A percentile compares a stretch with the other conserved stretches of the same genome.
phyloP scores from a whole-genome alignment of 2,797 vertebrate genomes.

The Heteromormyrus szaboi region DNA sequence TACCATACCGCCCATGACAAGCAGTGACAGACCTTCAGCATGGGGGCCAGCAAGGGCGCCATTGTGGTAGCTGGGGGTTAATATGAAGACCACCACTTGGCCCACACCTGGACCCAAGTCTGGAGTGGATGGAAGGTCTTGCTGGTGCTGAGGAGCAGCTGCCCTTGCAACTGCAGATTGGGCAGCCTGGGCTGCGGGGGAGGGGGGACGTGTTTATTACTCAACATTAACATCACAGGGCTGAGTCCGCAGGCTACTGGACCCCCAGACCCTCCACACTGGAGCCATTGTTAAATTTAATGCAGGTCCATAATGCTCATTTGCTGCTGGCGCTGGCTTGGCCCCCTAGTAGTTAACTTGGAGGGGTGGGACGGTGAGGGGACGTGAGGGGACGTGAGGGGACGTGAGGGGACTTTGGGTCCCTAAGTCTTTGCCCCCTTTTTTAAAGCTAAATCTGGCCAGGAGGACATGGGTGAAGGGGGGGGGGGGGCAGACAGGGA shows the following conservation, averaged over 20 bases:
- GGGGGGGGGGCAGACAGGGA: too few species aligned
- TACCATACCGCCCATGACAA: neutral
- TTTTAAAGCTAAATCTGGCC: neutral
- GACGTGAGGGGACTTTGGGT: neutral
- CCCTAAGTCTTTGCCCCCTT: neutral
- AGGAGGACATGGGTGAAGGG: neutral
- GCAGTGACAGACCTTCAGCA: neutral
- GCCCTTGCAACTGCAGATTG: neutral
- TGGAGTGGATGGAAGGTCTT: neutral
- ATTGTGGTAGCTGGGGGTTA: neutral
- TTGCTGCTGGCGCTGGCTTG: slow-evolving; percentile 11
- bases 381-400: neutral
- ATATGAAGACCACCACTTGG: neutral
- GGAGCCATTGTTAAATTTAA: slow-evolving; percentile 42
- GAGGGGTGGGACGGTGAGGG: neutral
- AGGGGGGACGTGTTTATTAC: slow-evolving; percentile 31
- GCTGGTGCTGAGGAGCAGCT: neutral
- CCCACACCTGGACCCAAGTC: neutral
- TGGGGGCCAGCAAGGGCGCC: neutral
- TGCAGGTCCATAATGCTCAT: slow-evolving; percentile 32
- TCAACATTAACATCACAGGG: slow-evolving; percentile 41
- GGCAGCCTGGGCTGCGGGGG: neutral
- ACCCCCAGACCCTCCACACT: slow-evolving; percentile 37
- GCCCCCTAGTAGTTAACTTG: neutral
- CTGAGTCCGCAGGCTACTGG: slow-evolving; percentile 34